Evolutionary conservation across 53 echinoderm and acorn worm species (phyloP).

Genomic region (Echinometra lucunter): DNA sequence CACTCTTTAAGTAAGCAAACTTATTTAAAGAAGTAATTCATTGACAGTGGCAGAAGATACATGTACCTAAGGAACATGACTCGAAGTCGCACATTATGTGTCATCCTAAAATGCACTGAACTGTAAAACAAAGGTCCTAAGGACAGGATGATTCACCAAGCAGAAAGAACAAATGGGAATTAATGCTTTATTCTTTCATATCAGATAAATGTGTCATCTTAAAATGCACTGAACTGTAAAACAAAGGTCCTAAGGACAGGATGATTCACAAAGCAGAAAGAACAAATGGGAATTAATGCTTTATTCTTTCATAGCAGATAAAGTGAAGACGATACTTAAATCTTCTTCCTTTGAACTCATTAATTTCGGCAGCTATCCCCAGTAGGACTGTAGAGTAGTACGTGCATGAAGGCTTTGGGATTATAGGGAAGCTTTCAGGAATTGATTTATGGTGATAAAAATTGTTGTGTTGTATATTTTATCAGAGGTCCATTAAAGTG

Average conservation of each 20-base stretch:
- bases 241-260: background rate
- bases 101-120: background rate
- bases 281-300: background rate
- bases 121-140: background rate
- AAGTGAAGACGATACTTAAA: background rate
- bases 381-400: background rate
- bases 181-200: background rate
- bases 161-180: background rate
- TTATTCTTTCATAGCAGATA: background rate
- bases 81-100: background rate
- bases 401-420: background rate
- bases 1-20: background rate
- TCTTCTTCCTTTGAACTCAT: background rate
- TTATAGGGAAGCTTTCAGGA: background rate
- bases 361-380: background rate
- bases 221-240: background rate
- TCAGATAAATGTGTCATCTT: background rate
- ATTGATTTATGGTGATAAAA: background rate
- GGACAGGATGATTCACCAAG: background rate
- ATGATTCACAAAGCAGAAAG: background rate
- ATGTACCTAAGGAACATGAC: background rate
- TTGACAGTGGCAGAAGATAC: background rate
- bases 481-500: too few relatives aligned
- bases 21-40: background rate
- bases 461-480: background rate